A percentile compares a stretch with the other conserved stretches of the same genome.
Evolutionary conservation across 2,797 vertebrate species (phyloP).

Genomic region (Balearica regulorum): DNA sequence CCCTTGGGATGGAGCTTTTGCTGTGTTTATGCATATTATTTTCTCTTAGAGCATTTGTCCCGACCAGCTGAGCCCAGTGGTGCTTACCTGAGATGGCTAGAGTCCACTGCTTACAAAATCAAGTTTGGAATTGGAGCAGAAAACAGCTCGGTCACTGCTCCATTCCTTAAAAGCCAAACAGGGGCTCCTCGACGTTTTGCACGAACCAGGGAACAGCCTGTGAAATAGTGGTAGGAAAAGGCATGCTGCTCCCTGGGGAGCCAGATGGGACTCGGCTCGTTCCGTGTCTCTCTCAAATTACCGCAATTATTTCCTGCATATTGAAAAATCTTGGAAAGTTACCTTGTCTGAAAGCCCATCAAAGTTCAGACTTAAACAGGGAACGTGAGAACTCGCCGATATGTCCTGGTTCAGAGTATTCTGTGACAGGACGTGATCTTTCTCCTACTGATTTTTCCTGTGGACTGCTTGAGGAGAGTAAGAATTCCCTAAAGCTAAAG

Average conservation of each 20-base stretch:
- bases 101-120: too few relatives aligned
- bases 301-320: background rate
- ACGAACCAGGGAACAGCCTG: background rate
- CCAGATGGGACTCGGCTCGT: background rate
- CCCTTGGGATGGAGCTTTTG: background rate
- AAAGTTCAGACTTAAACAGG: background rate
- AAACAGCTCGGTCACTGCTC: background rate
- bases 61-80: background rate
- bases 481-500: background rate
- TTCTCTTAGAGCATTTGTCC: background rate
- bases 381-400: background rate
- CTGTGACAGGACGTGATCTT: background rate
- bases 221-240: background rate
- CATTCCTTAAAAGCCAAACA: background rate
- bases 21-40: background rate
- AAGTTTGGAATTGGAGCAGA: background rate
- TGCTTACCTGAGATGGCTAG: background rate
- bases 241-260: background rate
- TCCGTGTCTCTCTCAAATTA: background rate
- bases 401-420: accelerated
- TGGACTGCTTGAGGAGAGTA: background rate
- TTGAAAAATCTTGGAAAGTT: background rate
- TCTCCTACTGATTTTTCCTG: background rate
- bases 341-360: background rate
- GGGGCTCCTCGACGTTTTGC: background rate